These are phyloP conservation scores for Anticlea derivata DNA, from an alignment of 2,888 invertebrate genomes.

Conservation along the genomic window DNA sequence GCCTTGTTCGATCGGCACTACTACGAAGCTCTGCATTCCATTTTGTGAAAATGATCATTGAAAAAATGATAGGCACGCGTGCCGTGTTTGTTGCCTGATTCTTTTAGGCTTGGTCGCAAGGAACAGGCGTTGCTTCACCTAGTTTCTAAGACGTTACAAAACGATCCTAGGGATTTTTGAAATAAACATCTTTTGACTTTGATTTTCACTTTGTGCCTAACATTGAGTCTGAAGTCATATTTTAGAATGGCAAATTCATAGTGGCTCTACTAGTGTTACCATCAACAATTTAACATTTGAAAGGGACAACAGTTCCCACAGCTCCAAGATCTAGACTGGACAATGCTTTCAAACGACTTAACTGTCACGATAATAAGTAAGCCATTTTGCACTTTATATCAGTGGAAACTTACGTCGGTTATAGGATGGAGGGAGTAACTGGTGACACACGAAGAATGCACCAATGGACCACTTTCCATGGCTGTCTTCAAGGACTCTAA, in stretches of 20 bases:
- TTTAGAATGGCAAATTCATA: constrained; percentile 7
- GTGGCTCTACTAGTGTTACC: constrained; percentile 30
- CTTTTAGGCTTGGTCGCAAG: no score
- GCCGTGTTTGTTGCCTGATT: no score
- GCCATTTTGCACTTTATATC: constrained; percentile 28
- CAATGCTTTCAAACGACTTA: constrained; percentile 34
- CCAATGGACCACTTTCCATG: constrained; percentile 68
- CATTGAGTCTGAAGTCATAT: no score
- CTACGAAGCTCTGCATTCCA: no score
- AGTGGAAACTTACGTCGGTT: constrained; percentile 21
- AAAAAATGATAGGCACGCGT: no score
- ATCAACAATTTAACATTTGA: constrained; percentile 65
- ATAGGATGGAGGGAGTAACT: constrained; percentile 30
- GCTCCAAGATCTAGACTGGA: constrained; percentile 57
- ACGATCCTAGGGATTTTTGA: no score
- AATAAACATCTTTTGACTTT: no score
- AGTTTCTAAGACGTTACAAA: no score
- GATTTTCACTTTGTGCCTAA: no score
- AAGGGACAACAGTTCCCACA: constrained; percentile 77
- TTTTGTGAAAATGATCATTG: no score
- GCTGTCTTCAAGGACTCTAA: constrained; percentile 53
- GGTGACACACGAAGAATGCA: constrained; percentile 59
- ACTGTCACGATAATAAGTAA: neutral
- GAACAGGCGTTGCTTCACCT: no score
- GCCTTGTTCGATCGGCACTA: no score